Conservation (phyloP, 2,888 invertebrate genomes). For the Epinotia brunnichana region DNA sequence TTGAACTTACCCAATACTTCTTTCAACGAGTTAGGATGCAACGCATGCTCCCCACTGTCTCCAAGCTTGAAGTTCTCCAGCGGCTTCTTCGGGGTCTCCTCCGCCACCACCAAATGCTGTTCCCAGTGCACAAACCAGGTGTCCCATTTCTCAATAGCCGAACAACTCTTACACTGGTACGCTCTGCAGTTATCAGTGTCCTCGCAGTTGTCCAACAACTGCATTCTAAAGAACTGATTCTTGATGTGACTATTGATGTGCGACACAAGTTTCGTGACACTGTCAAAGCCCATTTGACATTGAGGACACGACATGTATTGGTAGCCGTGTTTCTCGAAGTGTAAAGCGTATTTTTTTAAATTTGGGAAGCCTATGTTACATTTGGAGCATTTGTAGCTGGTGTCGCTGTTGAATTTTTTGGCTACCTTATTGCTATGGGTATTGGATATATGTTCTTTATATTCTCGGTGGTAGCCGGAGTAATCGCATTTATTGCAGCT, state of each 20-base stretch:
- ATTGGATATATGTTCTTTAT: slow-evolving; percentile 43
- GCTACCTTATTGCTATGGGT: background rate
- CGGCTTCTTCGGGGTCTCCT: background rate
- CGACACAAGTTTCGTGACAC: accelerated
- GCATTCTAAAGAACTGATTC: slow-evolving; percentile 44
- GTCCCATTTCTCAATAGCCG: accelerated
- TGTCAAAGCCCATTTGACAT: slow-evolving; percentile 43
- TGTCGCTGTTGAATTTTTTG: background rate
- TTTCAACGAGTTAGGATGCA: slow-evolving; percentile 39
- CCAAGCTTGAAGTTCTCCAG: background rate
- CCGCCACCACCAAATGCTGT: slow-evolving; percentile 49
- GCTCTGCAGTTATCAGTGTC: background rate
- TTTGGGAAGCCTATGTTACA: slow-evolving; percentile 45
- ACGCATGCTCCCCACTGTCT: background rate
- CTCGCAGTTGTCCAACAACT: slow-evolving; percentile 30
- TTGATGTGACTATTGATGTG: slow-evolving; percentile 56
- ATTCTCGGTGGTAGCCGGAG: slow-evolving; percentile 44
- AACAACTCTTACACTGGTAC: slow-evolving; percentile 54
- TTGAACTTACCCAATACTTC: slow-evolving; percentile 46
- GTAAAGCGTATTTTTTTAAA: slow-evolving; percentile 50
- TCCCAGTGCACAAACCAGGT: slow-evolving; percentile 63
- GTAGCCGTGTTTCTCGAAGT: slow-evolving; percentile 53
- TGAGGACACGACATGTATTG: slow-evolving; percentile 49
- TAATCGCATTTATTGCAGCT: slow-evolving; percentile 49
- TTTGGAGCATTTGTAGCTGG: slow-evolving; percentile 49